Evolutionary conservation across 2,888 invertebrate genomes (phyloP), one percentile per base, ranked within the genome.

Genomic region (Furcula furcula): DNA sequence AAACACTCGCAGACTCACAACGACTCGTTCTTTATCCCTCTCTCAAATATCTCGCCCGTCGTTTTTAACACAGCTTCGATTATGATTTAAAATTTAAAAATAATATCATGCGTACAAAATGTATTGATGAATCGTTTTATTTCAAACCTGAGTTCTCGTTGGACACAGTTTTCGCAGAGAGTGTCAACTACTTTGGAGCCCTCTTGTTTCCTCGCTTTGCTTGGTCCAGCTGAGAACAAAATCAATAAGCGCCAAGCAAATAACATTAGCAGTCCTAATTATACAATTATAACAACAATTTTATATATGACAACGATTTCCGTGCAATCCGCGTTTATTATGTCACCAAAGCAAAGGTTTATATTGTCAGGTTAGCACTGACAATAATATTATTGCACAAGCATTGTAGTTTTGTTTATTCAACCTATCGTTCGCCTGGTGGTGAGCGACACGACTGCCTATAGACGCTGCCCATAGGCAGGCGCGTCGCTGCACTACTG

Each of bases 221-320:
- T 64, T 57, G 81, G 70, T 54, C 73, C 76, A 56, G 73, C 86
- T 86, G 85, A 65, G 81, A 83, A 85, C 84, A 86, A 73, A 79
- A 75, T 66, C 64, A 75, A 83, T 65, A 59, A 76, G 71, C 83
- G 82, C 85, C 64, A 69, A 81, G 85, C 86, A 67, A 72, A 67
- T 70, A 62, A 62, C 63, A 66, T 68, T 71, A 70, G 65, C 68
- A 42, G 44, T 51, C 36, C 51, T 44, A 52, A 38, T 20, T 37
- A n/a, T 7, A 36, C 10, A 32, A 39, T n/a, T 40, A 34, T 22
- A 21, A 21, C 4, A 21, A 21, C n/a, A 25, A 25, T 25, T 10
- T 13, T 15, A 14, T 4, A 21, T 31, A 39, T 39, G 34, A 33
- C 27, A 34, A 34, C 44, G 36, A 45, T 42, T 44, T 50, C 48